These are phyloP conservation scores for Trematomus bernacchii DNA, from an alignment of 2,797 vertebrate genomes.

Conservation along the genomic window DNA sequence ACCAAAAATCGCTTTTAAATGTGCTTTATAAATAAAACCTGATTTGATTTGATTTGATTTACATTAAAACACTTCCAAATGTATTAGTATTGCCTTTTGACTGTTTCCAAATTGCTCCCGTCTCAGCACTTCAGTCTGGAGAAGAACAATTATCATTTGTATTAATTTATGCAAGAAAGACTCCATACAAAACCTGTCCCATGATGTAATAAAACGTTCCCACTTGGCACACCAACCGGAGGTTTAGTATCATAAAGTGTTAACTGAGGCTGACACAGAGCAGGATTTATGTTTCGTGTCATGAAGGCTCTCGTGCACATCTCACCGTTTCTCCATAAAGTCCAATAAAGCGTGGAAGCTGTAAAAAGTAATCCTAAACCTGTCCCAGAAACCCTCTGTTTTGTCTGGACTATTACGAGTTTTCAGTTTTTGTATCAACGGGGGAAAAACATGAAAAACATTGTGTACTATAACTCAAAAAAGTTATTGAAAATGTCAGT, in stretches of 20 bases:
- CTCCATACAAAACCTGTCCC: constrained; percentile 13
- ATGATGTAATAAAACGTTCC: constrained; percentile 22
- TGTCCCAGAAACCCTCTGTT: constrained; percentile 35
- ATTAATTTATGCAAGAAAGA: background rate
- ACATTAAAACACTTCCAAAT: background rate
- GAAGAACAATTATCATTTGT: background rate
- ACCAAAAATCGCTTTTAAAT: too few species aligned
- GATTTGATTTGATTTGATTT: too few species aligned
- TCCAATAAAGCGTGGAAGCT: constrained; percentile 26
- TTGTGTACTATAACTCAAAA: background rate
- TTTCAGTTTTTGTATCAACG: background rate
- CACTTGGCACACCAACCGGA: constrained; percentile 7
- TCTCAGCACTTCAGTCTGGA: background rate
- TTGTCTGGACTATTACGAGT: constrained; percentile 4
- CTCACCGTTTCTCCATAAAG: constrained; percentile 41
- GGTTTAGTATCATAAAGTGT: constrained; percentile 32
- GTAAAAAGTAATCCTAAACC: constrained; percentile 44
- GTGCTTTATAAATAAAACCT: too few species aligned
- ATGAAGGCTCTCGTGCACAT: constrained; percentile 39
- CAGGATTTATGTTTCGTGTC: constrained; percentile 52
- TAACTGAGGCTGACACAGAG: constrained; percentile 40
- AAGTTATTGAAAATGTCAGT: background rate
- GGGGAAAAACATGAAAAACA: background rate
- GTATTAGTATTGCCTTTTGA: background rate
- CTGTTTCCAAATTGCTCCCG: background rate